Conservation (phyloP, 2,113 vertebrate genomes). For the Cariama cristata region DNA sequence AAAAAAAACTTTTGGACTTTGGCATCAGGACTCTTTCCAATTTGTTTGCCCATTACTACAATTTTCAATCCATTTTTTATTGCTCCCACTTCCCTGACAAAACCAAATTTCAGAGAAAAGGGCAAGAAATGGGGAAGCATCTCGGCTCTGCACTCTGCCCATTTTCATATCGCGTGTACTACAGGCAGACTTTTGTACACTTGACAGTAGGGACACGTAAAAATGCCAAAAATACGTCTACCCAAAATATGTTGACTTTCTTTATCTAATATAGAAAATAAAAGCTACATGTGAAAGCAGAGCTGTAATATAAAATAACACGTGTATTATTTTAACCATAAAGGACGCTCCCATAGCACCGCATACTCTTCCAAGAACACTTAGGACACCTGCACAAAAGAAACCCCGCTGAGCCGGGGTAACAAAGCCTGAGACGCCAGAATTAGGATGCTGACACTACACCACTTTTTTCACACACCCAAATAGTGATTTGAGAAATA, state of each 20-base stretch:
- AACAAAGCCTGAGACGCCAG: background rate
- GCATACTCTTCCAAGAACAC: background rate
- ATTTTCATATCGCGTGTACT: background rate
- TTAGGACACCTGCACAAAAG: background rate
- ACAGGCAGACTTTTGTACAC: background rate
- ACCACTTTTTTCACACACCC: background rate
- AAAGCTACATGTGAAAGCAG: accelerated
- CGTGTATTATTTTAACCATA: accelerated
- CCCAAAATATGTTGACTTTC: background rate
- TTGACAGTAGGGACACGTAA: accelerated
- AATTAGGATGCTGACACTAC: background rate
- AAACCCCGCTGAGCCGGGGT: background rate
- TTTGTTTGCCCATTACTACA: accelerated
- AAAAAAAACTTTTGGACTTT: background rate
- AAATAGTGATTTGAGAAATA: background rate
- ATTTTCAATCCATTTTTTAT: accelerated
- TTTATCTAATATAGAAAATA: accelerated
- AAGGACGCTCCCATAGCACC: background rate
- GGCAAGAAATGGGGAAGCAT: background rate
- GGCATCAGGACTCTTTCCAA: background rate
- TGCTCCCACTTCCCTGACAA: background rate
- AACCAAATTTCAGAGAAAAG: background rate
- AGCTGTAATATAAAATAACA: too few relatives aligned
- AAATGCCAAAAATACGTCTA: accelerated
- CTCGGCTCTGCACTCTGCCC: background rate